These are phyloP conservation scores for Calliphora vomitoria DNA, from an alignment of 2,888 invertebrate genomes.

Conservation along the genomic window DNA sequence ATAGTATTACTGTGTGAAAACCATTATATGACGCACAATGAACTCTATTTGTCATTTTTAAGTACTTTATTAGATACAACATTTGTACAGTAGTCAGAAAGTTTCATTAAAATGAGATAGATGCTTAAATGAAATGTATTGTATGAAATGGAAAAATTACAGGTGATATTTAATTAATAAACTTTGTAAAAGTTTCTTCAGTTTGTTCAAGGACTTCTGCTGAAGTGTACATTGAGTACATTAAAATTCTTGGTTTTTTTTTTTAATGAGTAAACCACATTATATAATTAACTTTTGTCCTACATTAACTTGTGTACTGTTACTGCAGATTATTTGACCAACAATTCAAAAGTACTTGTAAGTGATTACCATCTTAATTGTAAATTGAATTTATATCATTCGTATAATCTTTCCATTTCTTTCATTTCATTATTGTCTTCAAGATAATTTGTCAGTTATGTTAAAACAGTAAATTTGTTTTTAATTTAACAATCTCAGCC, in stretches of 20 bases:
- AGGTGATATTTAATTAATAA: conserved; percentile 1
- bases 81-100: no score
- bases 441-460: not conserved
- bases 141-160: not conserved
- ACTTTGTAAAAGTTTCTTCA: not conserved
- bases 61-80: no score
- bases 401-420: not conserved
- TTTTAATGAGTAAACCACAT: not conserved
- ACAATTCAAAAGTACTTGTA: not conserved
- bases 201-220: not conserved
- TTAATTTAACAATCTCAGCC: conserved; percentile 2
- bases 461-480: not conserved
- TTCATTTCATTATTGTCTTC: not conserved
- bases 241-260: not conserved
- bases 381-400: conserved; percentile 6
- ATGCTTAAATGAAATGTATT: no score
- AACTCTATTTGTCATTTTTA: no score
- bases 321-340: not conserved
- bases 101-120: no score
- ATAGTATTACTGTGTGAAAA: no score
- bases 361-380: not conserved
- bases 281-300: not conserved
- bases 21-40: no score
- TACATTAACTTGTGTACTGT: not conserved
- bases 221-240: not conserved